Conservation (phyloP, 35 echinoderm and acorn worm species). For the Strongylocentrotus purpuratus region DNA sequence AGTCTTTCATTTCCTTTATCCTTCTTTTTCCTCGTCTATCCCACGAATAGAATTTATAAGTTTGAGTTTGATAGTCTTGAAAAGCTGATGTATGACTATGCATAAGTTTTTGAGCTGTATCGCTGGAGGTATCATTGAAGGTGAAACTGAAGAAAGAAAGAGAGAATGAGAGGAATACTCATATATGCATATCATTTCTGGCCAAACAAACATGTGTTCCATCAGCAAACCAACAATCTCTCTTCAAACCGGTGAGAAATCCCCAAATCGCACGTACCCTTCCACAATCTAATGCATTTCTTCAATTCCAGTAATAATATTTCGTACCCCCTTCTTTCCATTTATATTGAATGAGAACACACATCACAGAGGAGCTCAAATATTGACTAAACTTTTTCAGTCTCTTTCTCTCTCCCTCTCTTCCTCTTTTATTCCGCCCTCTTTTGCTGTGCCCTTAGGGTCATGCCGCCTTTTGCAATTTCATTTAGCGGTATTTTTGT, state of each 20-base stretch:
- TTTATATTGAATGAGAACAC: constrained; percentile 46
- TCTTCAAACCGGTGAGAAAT: constrained; percentile 34
- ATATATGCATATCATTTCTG: constrained; percentile 52
- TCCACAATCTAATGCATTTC: constrained; percentile 25
- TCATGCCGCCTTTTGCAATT: neutral
- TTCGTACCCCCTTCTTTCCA: constrained; percentile 32
- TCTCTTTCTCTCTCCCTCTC: constrained; percentile 7
- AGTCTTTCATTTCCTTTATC: neutral
- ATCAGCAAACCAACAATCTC: constrained; percentile 48
- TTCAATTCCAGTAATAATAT: constrained; percentile 51
- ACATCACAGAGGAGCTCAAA: constrained; percentile 45
- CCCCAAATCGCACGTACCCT: constrained; percentile 46
- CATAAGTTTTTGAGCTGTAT: neutral
- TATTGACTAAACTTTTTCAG: constrained; percentile 41
- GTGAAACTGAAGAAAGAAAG: constrained; percentile 29
- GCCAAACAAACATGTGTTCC: constrained; percentile 53
- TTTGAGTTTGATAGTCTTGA: neutral
- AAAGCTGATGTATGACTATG: constrained; percentile 9
- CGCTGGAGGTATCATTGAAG: neutral
- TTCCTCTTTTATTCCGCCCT: constrained; percentile 21
- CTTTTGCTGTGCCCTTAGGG: neutral
- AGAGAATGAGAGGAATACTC: constrained; percentile 29
- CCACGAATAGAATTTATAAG: neutral
- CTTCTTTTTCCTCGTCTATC: neutral
- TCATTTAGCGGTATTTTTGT: neutral